phyloP scores from a whole-genome alignment of 2,888 invertebrate genomes.

The Leptopilina syphax region DNA sequence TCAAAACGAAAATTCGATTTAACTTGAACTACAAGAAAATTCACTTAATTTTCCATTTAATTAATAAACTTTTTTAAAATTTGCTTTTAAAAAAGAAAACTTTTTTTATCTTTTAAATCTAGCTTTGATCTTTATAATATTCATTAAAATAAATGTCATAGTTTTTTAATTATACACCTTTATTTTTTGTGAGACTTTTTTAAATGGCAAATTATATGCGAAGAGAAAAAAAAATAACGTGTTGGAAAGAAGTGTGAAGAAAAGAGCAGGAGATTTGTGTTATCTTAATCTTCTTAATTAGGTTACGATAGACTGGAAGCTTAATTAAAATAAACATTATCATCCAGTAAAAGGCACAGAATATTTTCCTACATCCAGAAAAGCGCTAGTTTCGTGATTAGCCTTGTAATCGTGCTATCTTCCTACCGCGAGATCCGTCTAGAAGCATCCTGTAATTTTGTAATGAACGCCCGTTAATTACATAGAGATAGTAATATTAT shows the following conservation, averaged over 20 bases:
- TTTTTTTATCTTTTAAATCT: too few relatives aligned
- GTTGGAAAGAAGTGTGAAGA: neutral
- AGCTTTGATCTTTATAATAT: too few relatives aligned
- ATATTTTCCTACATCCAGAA: slow-evolving; percentile 15
- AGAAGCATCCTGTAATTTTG: slow-evolving; percentile 17
- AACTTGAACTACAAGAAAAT: neutral
- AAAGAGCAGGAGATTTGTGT: neutral
- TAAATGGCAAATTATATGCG: too few relatives aligned
- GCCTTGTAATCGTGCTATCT: slow-evolving; percentile 19
- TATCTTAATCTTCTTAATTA: slow-evolving; percentile 22
- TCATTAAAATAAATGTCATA: too few relatives aligned
- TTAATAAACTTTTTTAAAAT: neutral
- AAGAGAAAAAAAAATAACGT: neutral
- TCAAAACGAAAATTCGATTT: neutral
- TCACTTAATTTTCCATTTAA: neutral
- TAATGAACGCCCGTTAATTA: slow-evolving; percentile 28
- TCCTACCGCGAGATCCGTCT: neutral
- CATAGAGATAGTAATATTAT: neutral
- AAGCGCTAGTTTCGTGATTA: slow-evolving; percentile 1
- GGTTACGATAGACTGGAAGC: neutral
- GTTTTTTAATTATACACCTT: too few relatives aligned
- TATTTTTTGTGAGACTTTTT: too few relatives aligned
- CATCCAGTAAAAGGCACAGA: neutral
- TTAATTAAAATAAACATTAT: slow-evolving; percentile 33
- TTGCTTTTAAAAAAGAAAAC: too few relatives aligned